These are phyloP conservation scores for Cheilosia scutellata DNA, from an alignment of 2,888 invertebrate species.

Conservation along the genomic window DNA sequence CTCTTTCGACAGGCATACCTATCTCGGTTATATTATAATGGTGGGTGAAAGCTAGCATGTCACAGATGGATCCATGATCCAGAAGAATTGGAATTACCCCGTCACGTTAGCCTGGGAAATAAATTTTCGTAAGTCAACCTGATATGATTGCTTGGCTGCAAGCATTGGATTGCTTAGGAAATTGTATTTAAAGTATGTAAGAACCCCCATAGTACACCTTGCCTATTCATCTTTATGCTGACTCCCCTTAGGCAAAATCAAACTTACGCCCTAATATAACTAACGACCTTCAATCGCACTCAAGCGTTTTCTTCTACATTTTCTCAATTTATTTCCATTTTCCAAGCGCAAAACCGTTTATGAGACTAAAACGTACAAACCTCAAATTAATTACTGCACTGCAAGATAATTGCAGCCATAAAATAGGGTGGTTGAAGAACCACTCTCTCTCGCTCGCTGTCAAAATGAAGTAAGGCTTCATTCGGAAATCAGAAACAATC, in stretches of 20 bases:
- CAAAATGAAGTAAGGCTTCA: slow-evolving; percentile 25
- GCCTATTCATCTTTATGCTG: neutral
- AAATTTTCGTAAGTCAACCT: too few species aligned
- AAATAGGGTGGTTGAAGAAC: slow-evolving; percentile 27
- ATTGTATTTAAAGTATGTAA: too few species aligned
- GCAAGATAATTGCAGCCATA: slow-evolving; percentile 70
- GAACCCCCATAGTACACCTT: too few species aligned
- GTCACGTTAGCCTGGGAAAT: too few species aligned
- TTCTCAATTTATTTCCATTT: slow-evolving; percentile 62
- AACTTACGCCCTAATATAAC: neutral
- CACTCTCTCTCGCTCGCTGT: neutral
- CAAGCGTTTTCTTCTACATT: slow-evolving; percentile 46
- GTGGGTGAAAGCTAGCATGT: too few species aligned
- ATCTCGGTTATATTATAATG: too few species aligned
- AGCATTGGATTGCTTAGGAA: too few species aligned
- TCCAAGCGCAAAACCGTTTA: slow-evolving; percentile 69
- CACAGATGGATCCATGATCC: too few species aligned
- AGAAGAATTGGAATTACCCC: too few species aligned
- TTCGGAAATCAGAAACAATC: slow-evolving; percentile 27
- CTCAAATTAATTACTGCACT: slow-evolving; percentile 70
- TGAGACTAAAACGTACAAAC: slow-evolving; percentile 59
- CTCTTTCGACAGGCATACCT: too few species aligned
- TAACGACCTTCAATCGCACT: slow-evolving; percentile 7
- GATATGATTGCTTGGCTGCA: too few species aligned
- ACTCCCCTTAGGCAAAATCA: neutral